Percentiles rank a stretch among this genome's conserved stretches.
These are phyloP conservation scores for Conus betulinus DNA, from an alignment of 1,140 invertebrate genomes.

Conservation along the genomic window DNA sequence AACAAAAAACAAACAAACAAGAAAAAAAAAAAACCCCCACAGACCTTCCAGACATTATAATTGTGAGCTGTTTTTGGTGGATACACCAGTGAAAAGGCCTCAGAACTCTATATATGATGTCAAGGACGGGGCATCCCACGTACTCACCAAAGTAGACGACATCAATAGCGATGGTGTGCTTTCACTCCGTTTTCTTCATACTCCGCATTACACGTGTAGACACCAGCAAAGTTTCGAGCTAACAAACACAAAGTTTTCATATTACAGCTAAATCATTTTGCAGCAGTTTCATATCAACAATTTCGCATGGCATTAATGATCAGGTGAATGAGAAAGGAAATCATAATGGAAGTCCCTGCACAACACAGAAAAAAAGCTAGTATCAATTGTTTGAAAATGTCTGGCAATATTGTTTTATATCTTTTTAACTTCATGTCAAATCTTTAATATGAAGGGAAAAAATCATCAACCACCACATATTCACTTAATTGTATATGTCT, in stretches of 20 bases:
- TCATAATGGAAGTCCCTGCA: not conserved
- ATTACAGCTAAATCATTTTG: not conserved
- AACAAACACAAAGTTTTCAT: not conserved
- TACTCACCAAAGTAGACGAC: not conserved
- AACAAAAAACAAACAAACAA: too few relatives aligned
- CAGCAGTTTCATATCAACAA: not conserved
- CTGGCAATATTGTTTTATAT: not conserved
- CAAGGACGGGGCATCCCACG: not conserved
- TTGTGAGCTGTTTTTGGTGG: too few relatives aligned
- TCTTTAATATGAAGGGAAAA: too few relatives aligned
- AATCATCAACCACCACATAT: too few relatives aligned
- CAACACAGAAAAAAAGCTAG: not conserved
- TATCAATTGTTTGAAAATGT: not conserved
- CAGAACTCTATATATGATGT: not conserved
- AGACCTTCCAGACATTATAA: too few relatives aligned
- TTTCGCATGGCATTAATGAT: not conserved
- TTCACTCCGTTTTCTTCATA: not conserved
- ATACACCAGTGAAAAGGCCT: too few relatives aligned
- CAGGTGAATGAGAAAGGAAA: not conserved
- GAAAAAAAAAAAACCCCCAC: too few relatives aligned
- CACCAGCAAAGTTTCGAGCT: constrained; percentile 5
- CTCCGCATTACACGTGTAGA: not conserved
- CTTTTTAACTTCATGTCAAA: too few relatives aligned
- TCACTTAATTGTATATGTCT: too few relatives aligned
- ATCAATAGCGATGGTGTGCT: not conserved